Evolutionary conservation across 2,113 vertebrate genomes (phyloP).

Genomic region (Oplegnathus fasciatus): DNA sequence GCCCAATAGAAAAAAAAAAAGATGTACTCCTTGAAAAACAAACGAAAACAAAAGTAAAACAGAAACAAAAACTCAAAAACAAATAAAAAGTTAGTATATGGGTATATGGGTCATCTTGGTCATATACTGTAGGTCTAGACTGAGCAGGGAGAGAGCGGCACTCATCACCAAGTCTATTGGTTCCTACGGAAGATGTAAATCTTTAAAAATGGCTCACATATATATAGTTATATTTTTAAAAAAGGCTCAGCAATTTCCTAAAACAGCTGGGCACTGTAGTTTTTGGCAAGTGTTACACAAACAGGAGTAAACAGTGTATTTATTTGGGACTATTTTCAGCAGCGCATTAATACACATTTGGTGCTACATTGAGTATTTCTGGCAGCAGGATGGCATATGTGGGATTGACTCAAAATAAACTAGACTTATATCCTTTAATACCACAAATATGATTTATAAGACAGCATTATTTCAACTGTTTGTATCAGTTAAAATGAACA

Average conservation of each 20-base stretch:
- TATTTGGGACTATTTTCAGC: background rate
- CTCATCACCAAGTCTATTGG: background rate
- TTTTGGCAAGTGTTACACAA: background rate
- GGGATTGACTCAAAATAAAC: background rate
- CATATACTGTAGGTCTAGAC: too few species aligned
- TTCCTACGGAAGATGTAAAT: background rate
- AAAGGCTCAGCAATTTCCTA: background rate
- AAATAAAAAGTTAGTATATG: too few species aligned
- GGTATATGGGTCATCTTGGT: too few species aligned
- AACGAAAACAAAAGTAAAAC: too few species aligned
- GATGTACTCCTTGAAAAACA: too few species aligned
- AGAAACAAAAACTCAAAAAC: too few species aligned
- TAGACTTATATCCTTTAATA: background rate
- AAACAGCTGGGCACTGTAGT: background rate
- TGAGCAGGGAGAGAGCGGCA: too few species aligned
- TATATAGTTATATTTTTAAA: background rate
- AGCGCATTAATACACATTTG: background rate
- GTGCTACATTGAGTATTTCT: background rate
- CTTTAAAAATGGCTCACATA: background rate
- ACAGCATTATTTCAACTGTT: background rate
- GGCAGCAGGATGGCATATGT: background rate
- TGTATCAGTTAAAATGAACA: background rate
- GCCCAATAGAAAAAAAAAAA: too few species aligned
- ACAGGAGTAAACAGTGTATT: background rate
- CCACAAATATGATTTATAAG: background rate